Percentiles rank a stretch among this genome's conserved stretches.
phyloP scores from a whole-genome alignment of 1,140 invertebrate species.

The Pseudomyrmex concolor region DNA sequence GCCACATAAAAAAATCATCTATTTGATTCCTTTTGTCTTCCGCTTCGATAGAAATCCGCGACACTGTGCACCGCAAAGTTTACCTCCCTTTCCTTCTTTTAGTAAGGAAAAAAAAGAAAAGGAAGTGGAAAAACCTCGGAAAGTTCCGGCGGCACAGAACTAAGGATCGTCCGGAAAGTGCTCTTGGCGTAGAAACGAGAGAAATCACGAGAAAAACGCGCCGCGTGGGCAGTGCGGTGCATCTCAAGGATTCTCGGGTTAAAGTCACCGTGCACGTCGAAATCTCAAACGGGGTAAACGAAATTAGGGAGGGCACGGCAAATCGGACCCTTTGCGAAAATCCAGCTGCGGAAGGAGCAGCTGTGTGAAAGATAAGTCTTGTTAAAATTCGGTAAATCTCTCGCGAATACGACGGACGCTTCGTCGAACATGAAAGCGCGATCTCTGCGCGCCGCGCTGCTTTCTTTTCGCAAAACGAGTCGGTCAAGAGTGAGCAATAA shows the following conservation, averaged over 20 bases:
- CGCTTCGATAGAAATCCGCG: conserved; percentile 25
- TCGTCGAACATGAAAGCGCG: conserved; percentile 20
- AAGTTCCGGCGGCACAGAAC: conserved; percentile 5
- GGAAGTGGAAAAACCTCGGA: neutral
- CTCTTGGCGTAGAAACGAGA: conserved; percentile 51
- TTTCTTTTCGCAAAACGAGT: neutral
- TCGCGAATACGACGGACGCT: conserved; percentile 24
- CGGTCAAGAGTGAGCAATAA: neutral
- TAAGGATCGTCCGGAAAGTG: conserved; percentile 40
- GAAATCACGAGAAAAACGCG: conserved; percentile 56
- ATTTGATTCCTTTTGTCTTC: neutral
- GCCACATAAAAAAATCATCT: neutral
- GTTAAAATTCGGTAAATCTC: conserved; percentile 36
- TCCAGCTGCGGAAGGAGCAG: conserved; percentile 8
- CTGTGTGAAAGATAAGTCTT: neutral
- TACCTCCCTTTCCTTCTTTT: conserved; percentile 35
- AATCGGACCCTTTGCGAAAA: conserved; percentile 51
- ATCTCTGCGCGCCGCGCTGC: neutral
- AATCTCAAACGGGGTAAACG: conserved; percentile 44
- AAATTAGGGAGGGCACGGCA: conserved; percentile 47
- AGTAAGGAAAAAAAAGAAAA: neutral
- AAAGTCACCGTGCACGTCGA: conserved; percentile 47
- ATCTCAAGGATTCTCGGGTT: conserved; percentile 49
- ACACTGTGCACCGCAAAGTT: conserved; percentile 40
- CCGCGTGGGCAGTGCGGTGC: conserved; percentile 24